Evolutionary conservation across 92 coral and sea anemone genomes (phyloP).

Genomic region (Bergia puertoricense): DNA sequence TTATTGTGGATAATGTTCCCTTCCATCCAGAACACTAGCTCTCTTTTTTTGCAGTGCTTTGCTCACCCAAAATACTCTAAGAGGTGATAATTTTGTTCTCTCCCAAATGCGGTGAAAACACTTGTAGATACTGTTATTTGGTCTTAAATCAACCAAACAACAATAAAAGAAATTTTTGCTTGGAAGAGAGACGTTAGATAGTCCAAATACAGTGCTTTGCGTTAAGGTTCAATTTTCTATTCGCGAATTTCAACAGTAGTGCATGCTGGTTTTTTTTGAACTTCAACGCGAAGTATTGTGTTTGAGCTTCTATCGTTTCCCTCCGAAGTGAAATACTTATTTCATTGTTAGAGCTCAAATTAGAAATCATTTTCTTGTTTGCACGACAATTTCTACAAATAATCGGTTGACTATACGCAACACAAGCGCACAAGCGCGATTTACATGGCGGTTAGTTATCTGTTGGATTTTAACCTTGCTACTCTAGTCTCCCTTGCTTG

Average conservation of each 20-base stretch:
- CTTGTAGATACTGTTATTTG: not conserved
- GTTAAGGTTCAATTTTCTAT: too few relatives aligned
- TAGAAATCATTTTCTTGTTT: too few relatives aligned
- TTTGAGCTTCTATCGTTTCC: not conserved
- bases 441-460: not conserved
- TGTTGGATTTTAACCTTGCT: not conserved
- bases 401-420: not conserved
- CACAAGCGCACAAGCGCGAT: not conserved
- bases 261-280: too few relatives aligned
- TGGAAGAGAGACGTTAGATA: too few relatives aligned
- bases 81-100: not conserved
- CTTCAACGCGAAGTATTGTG: not conserved
- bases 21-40: not conserved
- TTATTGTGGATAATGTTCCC: not conserved
- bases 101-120: not conserved
- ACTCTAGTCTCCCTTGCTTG: not conserved
- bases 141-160: not conserved
- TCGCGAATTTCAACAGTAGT: too few relatives aligned
- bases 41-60: not conserved
- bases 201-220: too few relatives aligned
- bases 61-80: not conserved
- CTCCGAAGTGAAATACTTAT: not conserved
- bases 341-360: not conserved
- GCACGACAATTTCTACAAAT: not conserved
- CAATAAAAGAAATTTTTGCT: too few relatives aligned